Evolutionary conservation across 2,888 invertebrate species (phyloP).

Genomic region (Andrena minutula): DNA sequence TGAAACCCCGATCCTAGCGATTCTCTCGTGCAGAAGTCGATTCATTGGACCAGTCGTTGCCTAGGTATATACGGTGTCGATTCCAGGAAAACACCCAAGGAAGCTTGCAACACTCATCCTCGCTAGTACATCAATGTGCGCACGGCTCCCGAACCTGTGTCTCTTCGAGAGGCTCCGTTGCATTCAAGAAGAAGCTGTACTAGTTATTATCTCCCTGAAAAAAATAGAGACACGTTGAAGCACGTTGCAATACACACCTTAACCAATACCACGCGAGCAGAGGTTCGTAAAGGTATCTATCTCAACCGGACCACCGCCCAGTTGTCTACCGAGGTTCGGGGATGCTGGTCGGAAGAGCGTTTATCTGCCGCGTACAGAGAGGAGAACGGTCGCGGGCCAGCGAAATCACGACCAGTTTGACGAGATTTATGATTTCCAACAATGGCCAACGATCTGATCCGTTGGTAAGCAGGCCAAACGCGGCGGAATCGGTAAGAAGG

Average conservation of each 20-base stretch:
- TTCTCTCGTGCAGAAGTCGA: conserved; percentile 15
- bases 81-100: neutral
- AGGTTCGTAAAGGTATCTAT: too few relatives aligned
- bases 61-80: neutral
- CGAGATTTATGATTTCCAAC: conserved; percentile 57
- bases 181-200: too few relatives aligned
- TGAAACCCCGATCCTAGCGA: conserved; percentile 13
- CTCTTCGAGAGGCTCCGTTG: neutral
- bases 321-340: neutral
- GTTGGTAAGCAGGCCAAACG: conserved; percentile 27
- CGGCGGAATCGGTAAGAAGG: conserved; percentile 53
- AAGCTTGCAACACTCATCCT: too few relatives aligned
- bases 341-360: neutral
- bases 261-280: too few relatives aligned
- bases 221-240: too few relatives aligned
- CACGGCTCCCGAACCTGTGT: neutral
- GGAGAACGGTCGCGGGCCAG: conserved; percentile 21
- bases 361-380: conserved; percentile 9
- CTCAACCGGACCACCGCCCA: too few relatives aligned
- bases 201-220: too few relatives aligned
- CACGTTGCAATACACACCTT: too few relatives aligned
- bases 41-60: conserved; percentile 14
- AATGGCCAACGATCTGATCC: conserved; percentile 46
- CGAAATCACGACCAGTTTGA: conserved; percentile 43
- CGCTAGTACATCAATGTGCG: neutral